Conservation (phyloP, 2,797 vertebrate species). For the Australoheros facetus region DNA sequence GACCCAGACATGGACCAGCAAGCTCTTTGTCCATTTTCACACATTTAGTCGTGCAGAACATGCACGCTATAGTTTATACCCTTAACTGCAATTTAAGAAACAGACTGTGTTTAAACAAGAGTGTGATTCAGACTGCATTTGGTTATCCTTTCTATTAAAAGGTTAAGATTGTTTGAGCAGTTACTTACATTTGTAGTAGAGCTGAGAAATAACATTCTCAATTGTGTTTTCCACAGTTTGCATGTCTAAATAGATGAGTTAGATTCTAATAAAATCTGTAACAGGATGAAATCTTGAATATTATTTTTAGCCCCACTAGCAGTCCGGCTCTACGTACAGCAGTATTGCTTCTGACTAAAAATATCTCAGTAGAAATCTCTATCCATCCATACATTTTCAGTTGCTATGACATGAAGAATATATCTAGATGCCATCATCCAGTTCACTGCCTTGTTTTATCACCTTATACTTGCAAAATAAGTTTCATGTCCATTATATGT, state of each 20-base stretch:
- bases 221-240: not conserved
- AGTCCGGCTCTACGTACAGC: not conserved
- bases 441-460: not conserved
- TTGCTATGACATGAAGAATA: not conserved
- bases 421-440: not conserved
- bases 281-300: not conserved
- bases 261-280: not conserved
- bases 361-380: not conserved
- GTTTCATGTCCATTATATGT: not conserved
- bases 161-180: too few relatives aligned
- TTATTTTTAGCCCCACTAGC: not conserved
- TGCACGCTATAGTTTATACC: not conserved
- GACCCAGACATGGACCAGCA: slow-evolving; percentile 27
- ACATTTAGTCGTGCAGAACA: not conserved
- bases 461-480: not conserved
- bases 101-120: too few relatives aligned
- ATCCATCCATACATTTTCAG: too few relatives aligned
- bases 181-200: too few relatives aligned
- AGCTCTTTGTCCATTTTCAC: slow-evolving; percentile 3
- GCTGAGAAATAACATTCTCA: not conserved
- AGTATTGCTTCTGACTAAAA: not conserved
- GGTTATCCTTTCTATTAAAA: too few relatives aligned
- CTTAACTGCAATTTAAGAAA: too few relatives aligned
- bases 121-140: too few relatives aligned
- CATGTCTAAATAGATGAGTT: not conserved